A percentile compares a stretch with the other conserved stretches of the same genome.
Evolutionary conservation across 2,113 vertebrate species (phyloP).

Genomic region (Cynopterus brachyotis): DNA sequence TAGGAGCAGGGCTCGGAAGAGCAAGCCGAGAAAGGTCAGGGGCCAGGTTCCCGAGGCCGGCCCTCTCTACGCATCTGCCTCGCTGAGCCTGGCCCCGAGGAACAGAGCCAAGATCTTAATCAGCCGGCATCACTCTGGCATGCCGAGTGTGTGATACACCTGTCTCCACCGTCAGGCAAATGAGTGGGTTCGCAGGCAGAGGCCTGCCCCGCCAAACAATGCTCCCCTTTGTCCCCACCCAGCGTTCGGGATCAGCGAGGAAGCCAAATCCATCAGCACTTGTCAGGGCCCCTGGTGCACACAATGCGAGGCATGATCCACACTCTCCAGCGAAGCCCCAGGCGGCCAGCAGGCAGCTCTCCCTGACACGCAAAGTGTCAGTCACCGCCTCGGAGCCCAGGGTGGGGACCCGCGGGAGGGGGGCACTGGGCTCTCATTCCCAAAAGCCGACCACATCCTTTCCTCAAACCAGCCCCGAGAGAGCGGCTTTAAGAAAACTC

Average conservation of each 20-base stretch:
- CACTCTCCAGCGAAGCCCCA: conserved; percentile 81
- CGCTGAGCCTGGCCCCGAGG: conserved; percentile 5
- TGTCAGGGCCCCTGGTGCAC: conserved; percentile 75
- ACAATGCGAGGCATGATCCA: conserved; percentile 80
- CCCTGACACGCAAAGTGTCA: conserved; percentile 87
- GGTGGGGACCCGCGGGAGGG: background rate
- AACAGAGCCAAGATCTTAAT: conserved; percentile 58
- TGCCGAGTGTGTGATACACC: conserved; percentile 90
- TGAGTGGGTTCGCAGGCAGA: conserved; percentile 83
- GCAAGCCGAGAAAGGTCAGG: background rate
- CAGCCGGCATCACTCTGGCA: conserved; percentile 79
- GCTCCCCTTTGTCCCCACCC: conserved; percentile 87
- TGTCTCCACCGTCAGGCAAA: conserved; percentile 89
- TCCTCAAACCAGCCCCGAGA: background rate
- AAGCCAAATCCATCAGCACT: conserved; percentile 86
- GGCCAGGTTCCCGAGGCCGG: fast-evolving
- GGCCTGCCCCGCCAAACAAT: conserved; percentile 90
- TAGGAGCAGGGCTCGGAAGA: background rate
- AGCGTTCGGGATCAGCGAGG: conserved; percentile 81
- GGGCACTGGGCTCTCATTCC: background rate
- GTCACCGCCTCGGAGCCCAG: conserved; percentile 62
- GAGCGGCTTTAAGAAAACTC: background rate
- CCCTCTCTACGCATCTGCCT: background rate
- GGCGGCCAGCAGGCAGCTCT: conserved; percentile 81
- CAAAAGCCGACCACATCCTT: conserved; percentile 46